Evolutionary conservation across 2,888 invertebrate species (phyloP), one percentile per base, ranked within the genome.

Genomic region (Drosophila kuntzei): DNA sequence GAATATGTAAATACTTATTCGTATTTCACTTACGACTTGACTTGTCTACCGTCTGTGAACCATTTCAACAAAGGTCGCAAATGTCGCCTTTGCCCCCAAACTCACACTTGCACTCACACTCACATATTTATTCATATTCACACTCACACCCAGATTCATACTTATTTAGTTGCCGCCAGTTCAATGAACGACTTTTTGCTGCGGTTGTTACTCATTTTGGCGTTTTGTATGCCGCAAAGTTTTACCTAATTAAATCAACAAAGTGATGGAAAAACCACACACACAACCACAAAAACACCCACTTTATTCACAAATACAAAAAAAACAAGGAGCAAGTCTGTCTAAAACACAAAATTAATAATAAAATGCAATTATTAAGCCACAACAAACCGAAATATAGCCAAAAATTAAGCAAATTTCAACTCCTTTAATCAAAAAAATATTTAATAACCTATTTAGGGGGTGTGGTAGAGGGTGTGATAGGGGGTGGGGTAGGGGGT

Each of bases 181-280:
- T 79, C 79, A 79, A 81, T 75, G 79, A 79, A 79, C 79, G 82
- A 49, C 64, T 62, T 51, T 51, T 54, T 39, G 54, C 71, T 61
- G 71, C 29, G 63, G 46, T 62, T 84, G 64, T 83, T 83, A 74
- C 63, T 80, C 87, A 86, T 86, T 88, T 88, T 67, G 68, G 65
- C 39, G 25, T 78, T 76, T 75, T 76, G 43, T 75, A 22, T 16
- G 79, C 66, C 75, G 51, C 87, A 75, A 75, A 72, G 67, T 76
- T 86, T 88, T 87, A 64, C 66, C 84, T 83, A 83, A 88, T 83
- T 83, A 88, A 88, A 71, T 77, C 78, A 73, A 74, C 78, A 71
- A 86, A 80, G 55, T 54, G 75, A 12, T 74, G 77, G 57, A 50
- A 67, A 80, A 71, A 41, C 68, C 77, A 53, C 58, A 64, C 20